phyloP scores from a whole-genome alignment of 2,888 invertebrate genomes.

The Sycophila texana region DNA sequence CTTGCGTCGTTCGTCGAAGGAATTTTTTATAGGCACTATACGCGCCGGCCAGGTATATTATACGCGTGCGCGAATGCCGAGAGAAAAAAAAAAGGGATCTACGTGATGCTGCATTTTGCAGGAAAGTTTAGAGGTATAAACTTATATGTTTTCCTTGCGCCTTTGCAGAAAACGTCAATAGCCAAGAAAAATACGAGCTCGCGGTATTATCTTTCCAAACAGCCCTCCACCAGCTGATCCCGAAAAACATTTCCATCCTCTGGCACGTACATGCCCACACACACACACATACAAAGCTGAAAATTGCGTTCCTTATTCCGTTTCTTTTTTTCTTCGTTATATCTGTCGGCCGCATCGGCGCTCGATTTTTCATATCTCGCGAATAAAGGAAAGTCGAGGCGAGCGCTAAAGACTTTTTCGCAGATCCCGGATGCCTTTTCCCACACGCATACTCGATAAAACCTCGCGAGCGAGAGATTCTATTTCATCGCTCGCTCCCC shows the following conservation, averaged over 20 bases:
- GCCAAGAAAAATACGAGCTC: background rate
- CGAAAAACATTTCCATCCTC: background rate
- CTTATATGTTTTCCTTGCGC: background rate
- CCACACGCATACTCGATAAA: too few relatives aligned
- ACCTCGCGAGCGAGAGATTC: too few relatives aligned
- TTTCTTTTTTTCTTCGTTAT: too few relatives aligned
- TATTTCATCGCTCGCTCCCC: background rate
- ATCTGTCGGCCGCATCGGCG: too few relatives aligned
- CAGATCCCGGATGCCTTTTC: background rate
- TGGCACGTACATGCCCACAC: background rate
- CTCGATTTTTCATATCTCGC: background rate
- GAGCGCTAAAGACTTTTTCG: background rate
- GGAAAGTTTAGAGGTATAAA: conserved; percentile 1
- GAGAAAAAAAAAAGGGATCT: background rate
- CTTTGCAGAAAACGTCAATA: too few relatives aligned
- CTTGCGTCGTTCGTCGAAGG: background rate
- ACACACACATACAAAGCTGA: background rate
- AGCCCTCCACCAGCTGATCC: background rate
- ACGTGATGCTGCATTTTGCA: background rate
- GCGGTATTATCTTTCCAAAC: background rate
- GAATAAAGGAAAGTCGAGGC: background rate
- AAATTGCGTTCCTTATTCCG: background rate
- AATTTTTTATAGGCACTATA: background rate
- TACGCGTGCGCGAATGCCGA: background rate
- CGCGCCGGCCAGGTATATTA: background rate